These are phyloP conservation scores for Sphaeridia pumilis DNA, from an alignment of 2,888 invertebrate species.

Conservation along the genomic window DNA sequence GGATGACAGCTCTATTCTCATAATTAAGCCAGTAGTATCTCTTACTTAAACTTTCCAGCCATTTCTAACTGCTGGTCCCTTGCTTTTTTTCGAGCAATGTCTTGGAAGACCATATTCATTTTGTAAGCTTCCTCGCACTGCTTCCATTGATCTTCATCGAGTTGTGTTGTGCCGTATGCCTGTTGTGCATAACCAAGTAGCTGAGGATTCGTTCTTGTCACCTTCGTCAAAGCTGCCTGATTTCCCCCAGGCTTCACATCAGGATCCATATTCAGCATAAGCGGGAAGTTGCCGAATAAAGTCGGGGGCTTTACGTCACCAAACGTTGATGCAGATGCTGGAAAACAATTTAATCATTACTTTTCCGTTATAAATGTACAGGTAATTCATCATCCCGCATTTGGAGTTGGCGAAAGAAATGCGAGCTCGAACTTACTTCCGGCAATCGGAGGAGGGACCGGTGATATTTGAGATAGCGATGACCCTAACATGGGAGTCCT, in stretches of 20 bases:
- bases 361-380: no score
- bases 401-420: no score
- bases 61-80: slow-evolving; percentile 65
- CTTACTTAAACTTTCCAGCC: slow-evolving; percentile 72
- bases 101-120: slow-evolving; percentile 55
- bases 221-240: slow-evolving; percentile 40
- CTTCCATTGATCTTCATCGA: slow-evolving; percentile 77
- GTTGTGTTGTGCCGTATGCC: slow-evolving; percentile 66
- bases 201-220: slow-evolving; percentile 65
- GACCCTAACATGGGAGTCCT: no score
- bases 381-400: no score
- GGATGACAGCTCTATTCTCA: no score
- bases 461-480: no score
- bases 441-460: no score
- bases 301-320: slow-evolving; percentile 1
- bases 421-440: no score
- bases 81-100: slow-evolving; percentile 77
- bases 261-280: slow-evolving; percentile 2
- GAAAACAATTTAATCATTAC: no score
- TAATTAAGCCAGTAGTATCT: no score
- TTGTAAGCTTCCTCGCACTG: slow-evolving; percentile 87
- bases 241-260: background rate
- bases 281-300: slow-evolving; percentile 4
- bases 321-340: no score
- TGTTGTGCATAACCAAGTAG: slow-evolving; percentile 69